phyloP scores from a whole-genome alignment of 2,888 invertebrate species.

The Bruchidius siliquastri region DNA sequence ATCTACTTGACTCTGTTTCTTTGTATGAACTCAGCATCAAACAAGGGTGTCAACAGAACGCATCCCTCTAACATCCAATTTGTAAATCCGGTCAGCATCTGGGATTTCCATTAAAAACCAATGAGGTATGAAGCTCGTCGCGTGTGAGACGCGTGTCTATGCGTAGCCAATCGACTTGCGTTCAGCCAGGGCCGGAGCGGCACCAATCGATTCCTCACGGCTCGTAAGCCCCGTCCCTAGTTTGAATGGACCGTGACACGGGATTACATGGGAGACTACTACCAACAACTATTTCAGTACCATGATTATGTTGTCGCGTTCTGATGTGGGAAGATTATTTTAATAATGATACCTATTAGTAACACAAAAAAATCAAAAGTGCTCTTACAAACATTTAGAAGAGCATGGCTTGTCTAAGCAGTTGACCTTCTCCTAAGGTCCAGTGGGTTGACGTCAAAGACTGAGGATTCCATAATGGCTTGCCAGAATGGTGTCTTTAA shows the following conservation, averaged over 20 bases:
- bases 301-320: neutral
- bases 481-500: no score
- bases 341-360: no score
- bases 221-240: constrained; percentile 43
- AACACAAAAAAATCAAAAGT: no score
- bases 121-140: constrained; percentile 28
- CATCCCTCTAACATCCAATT: constrained; percentile 11
- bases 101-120: constrained; percentile 25
- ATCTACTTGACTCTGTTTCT: no score
- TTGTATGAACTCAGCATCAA: no score
- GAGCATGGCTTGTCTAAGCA: no score
- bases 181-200: constrained; percentile 30
- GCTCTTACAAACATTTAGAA: no score
- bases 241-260: constrained; percentile 42
- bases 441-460: no score
- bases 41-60: neutral
- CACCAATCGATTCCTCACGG: constrained; percentile 41
- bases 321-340: neutral
- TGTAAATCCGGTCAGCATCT: constrained; percentile 10
- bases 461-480: no score
- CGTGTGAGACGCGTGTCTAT: constrained; percentile 53
- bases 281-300: constrained; percentile 4
- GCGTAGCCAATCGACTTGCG: constrained; percentile 52
- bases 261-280: constrained; percentile 44
- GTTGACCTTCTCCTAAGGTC: no score